Conservation (phyloP, 1,140 invertebrate genomes). For the Anthonomus grandis region DNA sequence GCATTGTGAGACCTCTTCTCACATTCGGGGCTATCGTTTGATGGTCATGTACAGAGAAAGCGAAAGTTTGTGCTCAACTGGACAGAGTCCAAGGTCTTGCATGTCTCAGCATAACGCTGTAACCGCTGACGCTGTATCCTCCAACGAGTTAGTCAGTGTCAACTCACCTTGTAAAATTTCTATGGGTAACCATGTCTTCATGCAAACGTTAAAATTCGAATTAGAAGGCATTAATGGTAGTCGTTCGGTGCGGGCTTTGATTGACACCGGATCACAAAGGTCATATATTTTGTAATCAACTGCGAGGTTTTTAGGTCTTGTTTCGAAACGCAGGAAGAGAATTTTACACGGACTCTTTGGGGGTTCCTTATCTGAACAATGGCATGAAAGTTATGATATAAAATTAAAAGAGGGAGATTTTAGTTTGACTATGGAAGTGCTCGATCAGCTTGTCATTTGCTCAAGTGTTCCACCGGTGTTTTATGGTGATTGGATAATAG, state of each 20-base stretch:
- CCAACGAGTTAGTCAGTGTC: too few species aligned
- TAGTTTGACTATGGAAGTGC: constrained; percentile 12
- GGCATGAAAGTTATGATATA: constrained; percentile 12
- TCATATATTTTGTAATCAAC: constrained; percentile 7
- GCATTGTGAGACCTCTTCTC: too few species aligned
- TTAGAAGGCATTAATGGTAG: not conserved
- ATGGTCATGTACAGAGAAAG: too few species aligned
- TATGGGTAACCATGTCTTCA: too few species aligned
- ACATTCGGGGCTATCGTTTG: too few species aligned
- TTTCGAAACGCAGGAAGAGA: not conserved
- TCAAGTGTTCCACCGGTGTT: not conserved
- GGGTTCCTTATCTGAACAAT: not conserved
- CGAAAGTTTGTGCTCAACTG: too few species aligned
- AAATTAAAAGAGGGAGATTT: not conserved
- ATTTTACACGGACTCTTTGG: constrained; percentile 7
- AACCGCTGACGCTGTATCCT: too few species aligned
- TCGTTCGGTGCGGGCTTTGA: not conserved
- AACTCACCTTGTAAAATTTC: too few species aligned
- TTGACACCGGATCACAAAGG: not conserved
- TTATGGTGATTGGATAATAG: constrained; percentile 14
- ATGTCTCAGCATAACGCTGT: too few species aligned
- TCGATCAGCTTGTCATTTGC: constrained; percentile 18
- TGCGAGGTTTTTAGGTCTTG: not conserved
- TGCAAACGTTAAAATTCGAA: not conserved
- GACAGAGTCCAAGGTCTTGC: too few species aligned